Evolutionary conservation across 2,797 vertebrate species (phyloP).

Genomic region (Myotis myotis): DNA sequence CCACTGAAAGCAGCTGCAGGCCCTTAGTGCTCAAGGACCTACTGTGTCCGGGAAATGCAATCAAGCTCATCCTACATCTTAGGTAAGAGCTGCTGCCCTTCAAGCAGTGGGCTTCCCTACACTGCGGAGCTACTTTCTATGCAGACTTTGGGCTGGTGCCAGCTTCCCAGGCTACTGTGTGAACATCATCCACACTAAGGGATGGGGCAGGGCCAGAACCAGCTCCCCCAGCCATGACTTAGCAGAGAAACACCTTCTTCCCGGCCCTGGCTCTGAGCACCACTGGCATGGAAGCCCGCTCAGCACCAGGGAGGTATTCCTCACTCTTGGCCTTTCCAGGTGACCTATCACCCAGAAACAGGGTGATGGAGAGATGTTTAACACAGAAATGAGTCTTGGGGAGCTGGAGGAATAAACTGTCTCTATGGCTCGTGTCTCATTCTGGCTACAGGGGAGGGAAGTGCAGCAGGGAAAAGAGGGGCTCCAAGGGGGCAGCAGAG

Average conservation of each 20-base stretch:
- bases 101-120: neutral
- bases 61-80: neutral
- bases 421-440: neutral
- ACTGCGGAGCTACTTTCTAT: neutral
- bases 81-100: neutral
- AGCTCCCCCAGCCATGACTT: neutral
- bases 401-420: neutral
- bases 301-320: neutral
- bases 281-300: neutral
- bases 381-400: conserved; percentile 20
- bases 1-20: neutral
- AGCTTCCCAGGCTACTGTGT: neutral
- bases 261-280: neutral
- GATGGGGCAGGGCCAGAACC: neutral
- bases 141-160: neutral
- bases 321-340: neutral
- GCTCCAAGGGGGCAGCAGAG: neutral
- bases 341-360: neutral
- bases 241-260: neutral
- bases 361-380: conserved; percentile 23
- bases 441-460: neutral
- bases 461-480: neutral
- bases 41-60: neutral
- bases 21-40: neutral
- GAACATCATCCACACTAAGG: neutral